These are phyloP conservation scores for Cheilosia variabilis DNA, from an alignment of 2,888 invertebrate genomes.

Conservation along the genomic window DNA sequence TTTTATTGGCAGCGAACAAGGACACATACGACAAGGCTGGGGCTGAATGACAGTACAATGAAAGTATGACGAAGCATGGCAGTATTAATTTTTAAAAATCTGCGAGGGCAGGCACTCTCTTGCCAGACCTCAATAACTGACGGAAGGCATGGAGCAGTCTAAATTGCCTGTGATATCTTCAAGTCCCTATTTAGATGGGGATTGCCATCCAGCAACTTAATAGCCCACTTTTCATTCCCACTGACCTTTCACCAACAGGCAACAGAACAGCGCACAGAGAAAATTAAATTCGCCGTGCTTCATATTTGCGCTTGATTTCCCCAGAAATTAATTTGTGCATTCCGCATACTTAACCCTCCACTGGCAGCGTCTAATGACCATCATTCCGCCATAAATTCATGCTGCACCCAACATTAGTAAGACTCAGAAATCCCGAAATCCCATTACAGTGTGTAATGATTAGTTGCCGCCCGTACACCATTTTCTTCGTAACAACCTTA, in stretches of 20 bases:
- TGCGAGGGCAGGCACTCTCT: no score
- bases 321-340: conserved; percentile 58
- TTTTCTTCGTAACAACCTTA: conserved; percentile 65
- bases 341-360: conserved; percentile 58
- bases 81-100: no score
- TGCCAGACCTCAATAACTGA: no score
- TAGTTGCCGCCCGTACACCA: conserved; percentile 51
- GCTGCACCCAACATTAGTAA: conserved; percentile 65
- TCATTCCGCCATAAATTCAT: conserved; percentile 69
- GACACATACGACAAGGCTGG: conserved; percentile 35
- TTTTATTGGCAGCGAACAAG: conserved; percentile 57
- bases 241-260: conserved; percentile 8
- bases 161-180: no score
- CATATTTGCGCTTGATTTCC: conserved; percentile 61
- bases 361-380: conserved; percentile 61
- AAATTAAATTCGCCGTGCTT: conserved; percentile 48
- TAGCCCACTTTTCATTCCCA: background rate
- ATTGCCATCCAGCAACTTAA: no score
- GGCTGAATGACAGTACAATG: conserved; percentile 14
- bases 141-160: no score
- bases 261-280: conserved; percentile 1
- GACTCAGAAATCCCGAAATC: conserved; percentile 64
- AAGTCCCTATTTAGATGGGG: no score
- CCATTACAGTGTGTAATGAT: conserved; percentile 74
- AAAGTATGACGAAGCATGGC: background rate